These are phyloP conservation scores for Xestia xanthographa DNA, from an alignment of 2,888 invertebrate species.

Conservation along the genomic window DNA sequence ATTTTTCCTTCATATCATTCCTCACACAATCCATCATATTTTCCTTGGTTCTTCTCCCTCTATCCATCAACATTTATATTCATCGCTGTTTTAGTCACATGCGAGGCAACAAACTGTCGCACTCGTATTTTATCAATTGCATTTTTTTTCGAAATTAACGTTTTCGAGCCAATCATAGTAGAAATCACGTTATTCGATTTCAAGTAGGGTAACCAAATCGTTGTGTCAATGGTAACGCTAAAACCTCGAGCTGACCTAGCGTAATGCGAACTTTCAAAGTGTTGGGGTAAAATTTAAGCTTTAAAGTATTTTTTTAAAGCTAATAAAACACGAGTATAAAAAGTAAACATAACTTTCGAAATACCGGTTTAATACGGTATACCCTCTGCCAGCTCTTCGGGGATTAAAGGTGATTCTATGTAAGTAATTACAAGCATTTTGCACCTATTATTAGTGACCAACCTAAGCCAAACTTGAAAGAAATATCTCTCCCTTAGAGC, in stretches of 20 bases:
- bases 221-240: not conserved
- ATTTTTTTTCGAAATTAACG: not conserved
- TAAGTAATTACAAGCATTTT: slow-evolving; percentile 20
- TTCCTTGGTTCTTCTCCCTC: too few species aligned
- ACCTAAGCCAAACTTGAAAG: not conserved
- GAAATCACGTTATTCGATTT: not conserved
- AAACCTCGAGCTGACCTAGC: not conserved
- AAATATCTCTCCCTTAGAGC: not conserved
- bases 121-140: not conserved
- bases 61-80: too few species aligned
- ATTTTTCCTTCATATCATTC: too few species aligned
- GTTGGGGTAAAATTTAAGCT: too few species aligned
- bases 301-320: too few species aligned
- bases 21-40: too few species aligned
- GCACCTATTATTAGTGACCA: not conserved
- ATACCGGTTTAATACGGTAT: not conserved
- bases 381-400: not conserved
- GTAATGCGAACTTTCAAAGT: not conserved
- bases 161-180: not conserved
- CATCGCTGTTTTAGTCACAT: too few species aligned
- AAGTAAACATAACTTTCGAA: slow-evolving; percentile 20
- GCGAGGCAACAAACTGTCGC: not conserved
- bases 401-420: not conserved
- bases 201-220: not conserved
- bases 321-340: slow-evolving; percentile 44